Conservation (phyloP, 2,797 vertebrate species). For the Sebastes minor region DNA sequence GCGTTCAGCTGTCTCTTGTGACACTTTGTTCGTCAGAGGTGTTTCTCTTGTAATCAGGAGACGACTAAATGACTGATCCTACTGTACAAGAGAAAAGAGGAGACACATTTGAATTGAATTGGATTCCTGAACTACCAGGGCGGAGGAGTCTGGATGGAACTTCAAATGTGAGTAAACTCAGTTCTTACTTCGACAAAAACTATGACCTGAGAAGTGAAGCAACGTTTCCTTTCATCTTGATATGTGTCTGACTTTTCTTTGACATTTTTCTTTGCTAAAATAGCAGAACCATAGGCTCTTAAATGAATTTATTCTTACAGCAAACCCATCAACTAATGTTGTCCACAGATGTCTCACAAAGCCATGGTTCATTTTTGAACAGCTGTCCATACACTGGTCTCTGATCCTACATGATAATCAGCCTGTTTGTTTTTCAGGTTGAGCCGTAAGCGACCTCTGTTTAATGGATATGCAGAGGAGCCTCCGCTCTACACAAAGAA, state of each 20-base stretch:
- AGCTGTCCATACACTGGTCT: not conserved
- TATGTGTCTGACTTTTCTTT: not conserved
- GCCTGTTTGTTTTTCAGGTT: slow-evolving; percentile 40
- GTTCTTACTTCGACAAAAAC: not conserved
- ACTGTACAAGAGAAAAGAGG: not conserved
- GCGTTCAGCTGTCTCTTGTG: not conserved
- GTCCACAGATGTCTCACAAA: not conserved
- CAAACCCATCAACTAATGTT: not conserved
- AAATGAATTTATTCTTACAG: not conserved
- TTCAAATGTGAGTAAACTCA: slow-evolving; percentile 53
- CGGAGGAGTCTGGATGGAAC: slow-evolving; percentile 32
- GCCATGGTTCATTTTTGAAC: not conserved
- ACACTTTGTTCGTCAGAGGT: not conserved
- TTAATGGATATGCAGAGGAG: not conserved
- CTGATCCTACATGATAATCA: not conserved
- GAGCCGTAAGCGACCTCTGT: slow-evolving; percentile 25
- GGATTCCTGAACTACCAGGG: not conserved
- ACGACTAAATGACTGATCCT: not conserved
- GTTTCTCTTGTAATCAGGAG: not conserved
- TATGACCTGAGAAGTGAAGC: not conserved
- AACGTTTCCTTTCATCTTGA: not conserved
- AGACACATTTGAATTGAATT: not conserved
- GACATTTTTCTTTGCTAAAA: not conserved
- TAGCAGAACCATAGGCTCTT: not conserved
- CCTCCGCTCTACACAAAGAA: slow-evolving; percentile 23